Base-by-base conservation (phyloP, 2,888 invertebrate genomes). In the Laspeyria flexula region DNA sequence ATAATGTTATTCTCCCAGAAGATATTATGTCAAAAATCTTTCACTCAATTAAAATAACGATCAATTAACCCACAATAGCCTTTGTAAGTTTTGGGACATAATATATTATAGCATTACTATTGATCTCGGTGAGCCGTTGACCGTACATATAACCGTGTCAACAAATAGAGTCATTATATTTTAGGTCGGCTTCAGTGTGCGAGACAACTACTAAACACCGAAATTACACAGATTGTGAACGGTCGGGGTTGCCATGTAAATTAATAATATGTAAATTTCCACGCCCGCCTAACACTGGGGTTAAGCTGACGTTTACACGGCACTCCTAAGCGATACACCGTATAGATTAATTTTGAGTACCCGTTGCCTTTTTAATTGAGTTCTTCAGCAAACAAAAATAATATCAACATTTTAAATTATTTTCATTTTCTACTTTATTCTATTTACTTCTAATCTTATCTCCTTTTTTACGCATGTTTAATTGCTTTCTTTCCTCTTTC, bases 231-330 rank as follows among this genome's bases (percentile, higher is more conserved):
- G 86, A 88, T 88, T 86, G 87, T 76, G 71, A 80, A 77, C 81
- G 65, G 79, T 75, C 57, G 78, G 79, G 77, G 75, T 75, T 80
- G 79, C 83, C 75, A 81, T 83, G 83, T 89, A 88, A 88, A 90
- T 90, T 90, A 90, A 90, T 91, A 90, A 88, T 88, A 91, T 91
- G 90, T 85, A 90, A 90, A 90, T 90, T 86, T 84, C 76, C 73
- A 74, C 79, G 65, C 80, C 75, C 77, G 73, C 72, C 65, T 55
- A 75, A 71, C 65, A 69, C 58, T 69, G 65, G 65, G 65, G 70
- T 68, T 81, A 73, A 83, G 71, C 74, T 69, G 60, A 63, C 77
- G 77, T 77, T 83, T 79, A 79, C 76, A 67, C 70, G 70, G 62
- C 68, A 76, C 77, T 79, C 69, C 62, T 72, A 59, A 73, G 60